Base-by-base conservation (phyloP, 2,888 invertebrate genomes). In the Pandemis heparana region DNA sequence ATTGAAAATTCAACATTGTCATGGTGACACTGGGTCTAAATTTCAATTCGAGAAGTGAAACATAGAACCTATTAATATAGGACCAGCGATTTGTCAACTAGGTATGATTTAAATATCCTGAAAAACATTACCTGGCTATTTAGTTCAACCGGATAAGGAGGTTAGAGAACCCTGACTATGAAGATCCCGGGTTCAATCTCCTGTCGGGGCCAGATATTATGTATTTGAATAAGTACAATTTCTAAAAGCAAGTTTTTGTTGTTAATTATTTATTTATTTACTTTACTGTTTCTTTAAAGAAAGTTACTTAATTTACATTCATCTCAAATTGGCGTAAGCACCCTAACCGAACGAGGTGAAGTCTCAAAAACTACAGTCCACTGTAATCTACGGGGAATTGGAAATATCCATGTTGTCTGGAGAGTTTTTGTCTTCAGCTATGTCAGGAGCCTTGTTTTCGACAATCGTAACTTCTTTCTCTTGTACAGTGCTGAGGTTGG, bases 361-460 rank as follows among this genome's bases (percentile, higher is more conserved):
- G 23, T 56, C 16, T 53, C 14, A 53, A 53, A 7, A 9, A 2
- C 18, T 56, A 56, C 18, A 53, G 8, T 53, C 9, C 51, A 53
- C 53, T 23, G 56, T 23, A 18, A 69, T 63, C 89, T 95, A 97
- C 70, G 97, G 97, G 74, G 97, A 97, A 89, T 97, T 97, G 16
- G 97, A 97, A 88, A 97, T 97, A 87, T 97, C 97, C 97, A 97
- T 97, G 85, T 97, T 97, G 87, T 97, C 96, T 1, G 96, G 94
- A 14, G 96, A 96, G 79, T 94, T 90, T 76, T 95, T 95, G 79
- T 96, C 96, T 75, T 96, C 95, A 53, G 82, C 85, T 66, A 91
- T 80, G 64, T 92, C 91, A 14, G 87, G 84, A 5, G 86, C 77
- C 79, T 89, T 91, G 64, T 79, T 82, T 66, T 86, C 88, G 39